Evolutionary conservation across 30 jellyfish, hydroid and myxozoan genomes (phyloP), one percentile per base, ranked within the genome.

Genomic region (Chironex yamaguchii): DNA sequence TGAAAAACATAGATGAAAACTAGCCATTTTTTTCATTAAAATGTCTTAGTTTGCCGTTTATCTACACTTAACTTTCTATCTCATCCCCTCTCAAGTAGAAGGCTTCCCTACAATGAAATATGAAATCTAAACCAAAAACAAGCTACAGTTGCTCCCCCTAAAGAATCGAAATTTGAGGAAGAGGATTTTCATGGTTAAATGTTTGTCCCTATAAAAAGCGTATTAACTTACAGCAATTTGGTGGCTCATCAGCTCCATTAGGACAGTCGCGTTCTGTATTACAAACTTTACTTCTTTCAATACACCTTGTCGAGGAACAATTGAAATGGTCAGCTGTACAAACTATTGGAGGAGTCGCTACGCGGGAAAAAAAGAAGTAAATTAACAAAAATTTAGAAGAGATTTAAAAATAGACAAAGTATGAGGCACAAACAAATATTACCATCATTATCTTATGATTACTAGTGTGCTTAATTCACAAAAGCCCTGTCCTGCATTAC

Each of bases 151-250:
- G n/a, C n/a, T n/a, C n/a, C n/a, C n/a, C n/a, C n/a, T n/a, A n/a
- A n/a, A n/a, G n/a, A n/a, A n/a, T n/a, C n/a, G n/a, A n/a, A n/a
- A n/a, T n/a, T n/a, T n/a, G 62, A 9, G 62, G n/a, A 48, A 58
- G 12, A 58, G 25, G 11, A 25, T 58, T 4, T 11, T 4, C 25
- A 4, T 4, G 25, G 9, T 4, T 9, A 4, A 4, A 58, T 58
- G 25, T 58, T 14, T 58, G 24, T 11, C 24, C 11, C 73, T 21
- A 58, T 31, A 58, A 21, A n/a, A 21, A 14, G 24, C 4, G 25
- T n/a, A n/a, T n/a, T n/a, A 21, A 74, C 96, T 75, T 76, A 86
- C 96, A 92, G 92, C 98, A 92, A 54, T 90, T 74, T 3, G 95
- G 79, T 0, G 96, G 96, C 70, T 90, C 97, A 64, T 90, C 97